Evolutionary conservation across 2,113 vertebrate species (phyloP), one percentile per base, ranked within the genome.

Genomic region (Bagarius yarrelli): DNA sequence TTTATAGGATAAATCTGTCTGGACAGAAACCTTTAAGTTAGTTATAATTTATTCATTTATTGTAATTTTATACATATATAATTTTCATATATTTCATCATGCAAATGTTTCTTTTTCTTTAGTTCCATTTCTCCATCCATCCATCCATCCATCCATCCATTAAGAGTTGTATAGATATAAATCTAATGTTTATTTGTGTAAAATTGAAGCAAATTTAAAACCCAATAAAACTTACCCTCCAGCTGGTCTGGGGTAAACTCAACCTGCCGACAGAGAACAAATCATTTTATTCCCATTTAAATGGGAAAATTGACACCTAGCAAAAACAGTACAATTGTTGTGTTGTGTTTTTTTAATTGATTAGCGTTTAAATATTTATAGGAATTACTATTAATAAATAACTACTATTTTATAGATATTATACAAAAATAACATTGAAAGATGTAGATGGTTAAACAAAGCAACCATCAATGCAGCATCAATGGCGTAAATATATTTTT

Each of bases 221-320:
- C 3, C n/a, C 30, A 55, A 5, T 40, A 34, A 73, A 81, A 87
- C 90, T 87, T 83, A 93, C 93, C 93, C 13, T 94, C 93, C 84
- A 92, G 40, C 91, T 93, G 93, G 87, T 94, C 93, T 81, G 86
- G 61, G 78, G 55, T 89, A 90, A 94, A 93, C 30, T 92, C 90
- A 25, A 93, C 61, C 93, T 93, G 81, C 60, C 85, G 85, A 40
- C 76, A 81, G 85, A 67, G 53, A 8, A 71, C 2, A 25, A 56
- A 67, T 52, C 15, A 19, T 50, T 50, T 71, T 18, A 71, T 30
- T 12, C 8, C 36, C 6, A 3, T 4, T 47, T 47, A 47, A 1
- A 6, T n/a, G n/a, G n/a, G n/a, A n/a, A n/a, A n/a, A n/a, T n/a
- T n/a, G n/a, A n/a, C n/a, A n/a, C n/a, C n/a, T n/a, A n/a, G n/a